These are phyloP conservation scores for Acanthopleura granulata DNA, from an alignment of 2,888 invertebrate genomes.

Conservation along the genomic window DNA sequence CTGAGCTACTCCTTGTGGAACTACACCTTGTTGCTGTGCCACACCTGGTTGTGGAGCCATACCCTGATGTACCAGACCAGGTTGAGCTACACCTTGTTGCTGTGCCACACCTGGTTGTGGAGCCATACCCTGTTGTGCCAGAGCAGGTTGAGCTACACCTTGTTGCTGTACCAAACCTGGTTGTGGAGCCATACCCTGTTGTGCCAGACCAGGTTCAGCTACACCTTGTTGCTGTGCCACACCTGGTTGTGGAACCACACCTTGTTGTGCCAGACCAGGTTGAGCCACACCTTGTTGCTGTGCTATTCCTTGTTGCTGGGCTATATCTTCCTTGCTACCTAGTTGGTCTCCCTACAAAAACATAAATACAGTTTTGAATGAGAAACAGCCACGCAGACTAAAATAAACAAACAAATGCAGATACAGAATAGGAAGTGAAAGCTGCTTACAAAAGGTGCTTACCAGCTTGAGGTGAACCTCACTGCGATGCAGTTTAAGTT, in stretches of 20 bases:
- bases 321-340: background rate
- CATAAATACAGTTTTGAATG: too few species aligned
- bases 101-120: background rate
- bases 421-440: too few species aligned
- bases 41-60: background rate
- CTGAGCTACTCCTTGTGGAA: background rate
- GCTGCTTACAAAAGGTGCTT: background rate
- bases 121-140: background rate
- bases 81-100: too few species aligned
- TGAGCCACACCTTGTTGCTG: background rate
- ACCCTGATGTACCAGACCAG: too few species aligned
- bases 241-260: background rate
- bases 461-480: slow-evolving; percentile 33
- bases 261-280: background rate
- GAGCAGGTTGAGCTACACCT: too few species aligned
- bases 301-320: background rate
- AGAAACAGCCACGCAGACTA: too few species aligned
- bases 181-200: background rate
- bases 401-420: too few species aligned
- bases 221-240: background rate
- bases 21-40: background rate
- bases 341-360: too few species aligned
- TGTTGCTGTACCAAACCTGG: background rate
- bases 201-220: background rate
- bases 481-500: slow-evolving; percentile 61